phyloP scores from a whole-genome alignment of 2,113 vertebrate species.

The Corynorhinus townsendii region DNA sequence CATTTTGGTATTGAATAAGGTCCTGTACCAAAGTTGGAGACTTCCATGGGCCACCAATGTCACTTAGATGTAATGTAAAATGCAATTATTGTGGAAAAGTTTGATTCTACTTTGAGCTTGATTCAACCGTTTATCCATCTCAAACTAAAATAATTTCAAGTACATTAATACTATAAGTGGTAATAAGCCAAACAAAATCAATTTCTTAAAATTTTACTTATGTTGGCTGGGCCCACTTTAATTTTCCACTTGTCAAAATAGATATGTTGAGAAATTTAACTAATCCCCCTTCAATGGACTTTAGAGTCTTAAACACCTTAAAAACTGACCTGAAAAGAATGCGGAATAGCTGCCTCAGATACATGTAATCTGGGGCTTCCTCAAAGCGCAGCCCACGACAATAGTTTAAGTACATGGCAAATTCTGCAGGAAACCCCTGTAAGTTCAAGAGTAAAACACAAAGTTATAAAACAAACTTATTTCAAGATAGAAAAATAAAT shows the following conservation, averaged over 20 bases:
- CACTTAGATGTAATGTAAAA: neutral
- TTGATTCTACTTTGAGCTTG: neutral
- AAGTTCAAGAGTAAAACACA: conserved; percentile 54
- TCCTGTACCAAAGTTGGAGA: neutral
- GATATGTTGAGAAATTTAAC: neutral
- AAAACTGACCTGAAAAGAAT: conserved; percentile 97
- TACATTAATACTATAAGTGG: neutral
- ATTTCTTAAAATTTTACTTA: neutral
- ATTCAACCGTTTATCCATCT: neutral
- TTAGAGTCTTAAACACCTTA: neutral
- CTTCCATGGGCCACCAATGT: neutral
- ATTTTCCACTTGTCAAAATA: neutral
- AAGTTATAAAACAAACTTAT: neutral
- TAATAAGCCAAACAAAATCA: neutral
- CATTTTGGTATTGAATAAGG: neutral
- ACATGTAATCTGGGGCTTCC: conserved; percentile 99
- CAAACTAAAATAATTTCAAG: conserved; percentile 7
- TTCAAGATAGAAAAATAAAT: conserved; percentile 16
- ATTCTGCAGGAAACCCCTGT: conserved; percentile 98
- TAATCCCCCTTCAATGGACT: neutral
- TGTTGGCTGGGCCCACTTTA: neutral
- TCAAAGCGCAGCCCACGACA: conserved; percentile 99
- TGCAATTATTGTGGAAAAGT: neutral
- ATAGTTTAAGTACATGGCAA: conserved; percentile 99
- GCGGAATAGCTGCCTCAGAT: conserved; percentile 98